phyloP scores from a whole-genome alignment of 2,113 vertebrate genomes.

The Sardina pilchardus region DNA sequence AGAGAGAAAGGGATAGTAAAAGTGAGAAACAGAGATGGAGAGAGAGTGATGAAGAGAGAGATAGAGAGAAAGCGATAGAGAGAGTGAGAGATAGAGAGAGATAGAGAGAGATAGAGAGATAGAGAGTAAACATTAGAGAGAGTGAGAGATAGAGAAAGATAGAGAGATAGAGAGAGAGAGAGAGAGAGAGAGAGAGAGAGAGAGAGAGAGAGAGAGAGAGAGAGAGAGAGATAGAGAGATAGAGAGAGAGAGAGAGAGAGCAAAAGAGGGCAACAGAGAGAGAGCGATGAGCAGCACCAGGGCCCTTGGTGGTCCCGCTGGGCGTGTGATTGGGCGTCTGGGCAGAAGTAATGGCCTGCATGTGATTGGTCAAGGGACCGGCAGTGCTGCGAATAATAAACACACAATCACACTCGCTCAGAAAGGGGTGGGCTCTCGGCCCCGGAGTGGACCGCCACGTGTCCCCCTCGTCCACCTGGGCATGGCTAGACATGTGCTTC shows the following conservation, averaged over 20 bases:
- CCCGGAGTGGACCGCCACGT: slow-evolving; percentile 33
- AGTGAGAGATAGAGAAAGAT: neutral
- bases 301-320: slow-evolving; percentile 31
- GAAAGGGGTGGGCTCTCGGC: slow-evolving; percentile 51
- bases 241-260: neutral
- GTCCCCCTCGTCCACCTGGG: slow-evolving; percentile 17
- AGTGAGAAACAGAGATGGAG: too few species aligned
- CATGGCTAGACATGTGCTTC: slow-evolving; percentile 60
- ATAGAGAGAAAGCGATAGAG: too few species aligned
- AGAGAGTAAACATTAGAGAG: neutral
- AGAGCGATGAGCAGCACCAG: neutral
- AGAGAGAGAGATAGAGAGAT: neutral
- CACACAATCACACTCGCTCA: slow-evolving; percentile 47
- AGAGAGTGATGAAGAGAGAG: too few species aligned
- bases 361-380: slow-evolving; percentile 42
- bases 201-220: neutral
- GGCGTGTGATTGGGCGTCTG: slow-evolving; percentile 36
- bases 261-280: neutral
- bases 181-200: neutral
- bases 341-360: slow-evolving; percentile 12
- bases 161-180: neutral
- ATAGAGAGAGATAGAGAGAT: neutral
- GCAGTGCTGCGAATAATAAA: slow-evolving; percentile 49
- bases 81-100: neutral
- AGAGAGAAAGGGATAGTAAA: too few species aligned